A percentile compares a stretch with the other conserved stretches of the same genome.
Conservation (phyloP, 92 coral and sea anemone species). For the Parazoanthus atlanticus region DNA sequence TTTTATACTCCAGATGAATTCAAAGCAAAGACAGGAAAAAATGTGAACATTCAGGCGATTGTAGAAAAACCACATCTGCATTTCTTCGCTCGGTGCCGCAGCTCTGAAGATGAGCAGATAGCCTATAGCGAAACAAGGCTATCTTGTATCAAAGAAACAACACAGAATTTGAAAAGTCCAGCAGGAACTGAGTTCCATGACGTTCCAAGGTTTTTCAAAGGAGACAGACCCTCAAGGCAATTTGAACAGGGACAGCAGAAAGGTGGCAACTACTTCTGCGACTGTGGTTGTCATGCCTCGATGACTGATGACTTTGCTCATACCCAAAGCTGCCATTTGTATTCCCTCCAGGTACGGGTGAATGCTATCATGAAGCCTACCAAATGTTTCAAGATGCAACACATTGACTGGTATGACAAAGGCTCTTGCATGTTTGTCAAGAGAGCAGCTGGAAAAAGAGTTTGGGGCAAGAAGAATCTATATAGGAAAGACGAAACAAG, state of each 20-base stretch:
- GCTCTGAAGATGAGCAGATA: conserved; percentile 57
- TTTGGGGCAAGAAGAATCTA: conserved; percentile 50
- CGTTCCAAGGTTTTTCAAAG: conserved; percentile 44
- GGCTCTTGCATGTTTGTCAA: conserved; percentile 42
- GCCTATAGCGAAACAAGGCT: conserved; percentile 49
- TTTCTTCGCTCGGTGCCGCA: conserved; percentile 55
- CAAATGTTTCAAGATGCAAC: conserved; percentile 22
- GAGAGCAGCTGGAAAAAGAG: conserved; percentile 48
- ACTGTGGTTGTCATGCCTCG: conserved; percentile 45
- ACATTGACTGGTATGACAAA: conserved; percentile 32
- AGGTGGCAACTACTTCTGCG: conserved; percentile 53
- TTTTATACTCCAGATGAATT: conserved; percentile 39
- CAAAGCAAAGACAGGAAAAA: conserved; percentile 45
- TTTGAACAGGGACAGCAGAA: conserved; percentile 65
- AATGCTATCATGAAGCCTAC: conserved; percentile 25
- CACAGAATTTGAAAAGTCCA: conserved; percentile 18
- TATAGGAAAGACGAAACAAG: conserved; percentile 53
- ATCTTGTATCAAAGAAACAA: conserved; percentile 42
- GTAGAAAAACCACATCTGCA: conserved; percentile 60
- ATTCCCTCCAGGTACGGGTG: conserved; percentile 35
- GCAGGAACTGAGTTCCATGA: conserved; percentile 13
- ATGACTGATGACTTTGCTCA: conserved; percentile 43
- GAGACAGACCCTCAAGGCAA: conserved; percentile 60
- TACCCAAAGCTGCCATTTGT: conserved; percentile 48
- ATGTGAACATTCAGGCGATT: conserved; percentile 45